phyloP scores from a whole-genome alignment of 2,888 invertebrate genomes.

The Apamea crenata region DNA sequence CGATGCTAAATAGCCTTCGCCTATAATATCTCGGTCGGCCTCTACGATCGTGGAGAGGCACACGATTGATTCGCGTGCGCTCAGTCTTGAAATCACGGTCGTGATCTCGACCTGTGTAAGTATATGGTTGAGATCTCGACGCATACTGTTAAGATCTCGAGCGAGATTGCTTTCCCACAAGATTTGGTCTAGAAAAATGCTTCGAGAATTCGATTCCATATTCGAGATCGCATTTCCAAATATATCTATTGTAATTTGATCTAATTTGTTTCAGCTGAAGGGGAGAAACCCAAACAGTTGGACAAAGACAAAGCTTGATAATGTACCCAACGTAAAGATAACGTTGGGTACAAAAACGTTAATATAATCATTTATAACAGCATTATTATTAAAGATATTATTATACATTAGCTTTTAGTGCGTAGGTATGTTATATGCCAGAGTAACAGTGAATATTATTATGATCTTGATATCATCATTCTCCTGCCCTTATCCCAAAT shows the following conservation, averaged over 20 bases:
- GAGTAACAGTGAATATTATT: background rate
- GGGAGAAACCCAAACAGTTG: conserved; percentile 31
- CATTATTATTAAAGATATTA: background rate
- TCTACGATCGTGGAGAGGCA: background rate
- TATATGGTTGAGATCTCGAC: background rate
- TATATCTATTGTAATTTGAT: background rate
- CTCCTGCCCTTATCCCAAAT: no score
- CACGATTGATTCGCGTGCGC: background rate
- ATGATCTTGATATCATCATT: no score
- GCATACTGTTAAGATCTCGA: background rate
- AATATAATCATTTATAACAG: background rate
- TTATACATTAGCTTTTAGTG: background rate
- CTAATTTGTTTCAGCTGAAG: conserved; percentile 34
- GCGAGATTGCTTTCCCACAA: background rate
- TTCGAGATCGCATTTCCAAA: background rate
- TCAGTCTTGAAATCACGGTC: background rate
- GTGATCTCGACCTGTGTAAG: background rate
- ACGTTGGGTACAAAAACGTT: conserved; percentile 8
- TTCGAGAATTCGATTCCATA: background rate
- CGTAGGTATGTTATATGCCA: background rate
- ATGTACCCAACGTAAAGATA: conserved; percentile 11
- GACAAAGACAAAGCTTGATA: conserved; percentile 33
- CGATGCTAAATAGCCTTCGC: background rate
- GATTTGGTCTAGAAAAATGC: background rate
- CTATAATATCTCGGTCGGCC: background rate